phyloP scores from a whole-genome alignment of 2,113 vertebrate genomes.

The Cheilinus undulatus region DNA sequence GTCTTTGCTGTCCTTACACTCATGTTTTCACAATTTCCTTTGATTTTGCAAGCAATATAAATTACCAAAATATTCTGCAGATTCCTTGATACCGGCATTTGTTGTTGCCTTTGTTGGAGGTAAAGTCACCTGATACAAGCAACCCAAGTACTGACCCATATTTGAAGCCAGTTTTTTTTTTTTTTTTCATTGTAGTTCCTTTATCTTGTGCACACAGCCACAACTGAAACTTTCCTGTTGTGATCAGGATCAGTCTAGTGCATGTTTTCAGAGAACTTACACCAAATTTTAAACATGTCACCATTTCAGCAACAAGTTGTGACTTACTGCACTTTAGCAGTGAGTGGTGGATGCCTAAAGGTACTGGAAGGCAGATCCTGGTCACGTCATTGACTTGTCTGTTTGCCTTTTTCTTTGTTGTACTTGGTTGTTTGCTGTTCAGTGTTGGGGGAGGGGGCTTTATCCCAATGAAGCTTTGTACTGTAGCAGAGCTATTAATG shows the following conservation, averaged over 20 bases:
- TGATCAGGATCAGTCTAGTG: neutral
- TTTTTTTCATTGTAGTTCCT: neutral
- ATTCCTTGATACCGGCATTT: no score
- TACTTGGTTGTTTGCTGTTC: neutral
- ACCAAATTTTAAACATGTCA: neutral
- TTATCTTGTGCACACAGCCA: constrained; percentile 9
- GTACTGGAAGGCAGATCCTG: neutral
- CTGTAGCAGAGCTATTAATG: constrained; percentile 18
- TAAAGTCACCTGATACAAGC: neutral
- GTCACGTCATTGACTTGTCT: neutral
- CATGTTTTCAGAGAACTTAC: neutral
- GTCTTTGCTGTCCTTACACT: no score
- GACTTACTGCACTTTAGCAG: neutral
- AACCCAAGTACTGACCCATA: neutral
- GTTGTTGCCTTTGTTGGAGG: neutral
- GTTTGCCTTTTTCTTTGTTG: neutral
- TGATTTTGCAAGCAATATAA: no score
- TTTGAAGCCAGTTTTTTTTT: neutral
- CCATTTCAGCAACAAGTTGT: neutral
- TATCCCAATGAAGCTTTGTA: neutral
- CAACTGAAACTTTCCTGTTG: neutral
- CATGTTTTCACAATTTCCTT: no score
- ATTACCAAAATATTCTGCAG: no score
- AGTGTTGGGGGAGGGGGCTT: neutral
- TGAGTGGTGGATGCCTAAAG: neutral